These are phyloP conservation scores for Stichodactyla mertensii DNA, from an alignment of 64 coral and sea anemone species.

Conservation along the genomic window DNA sequence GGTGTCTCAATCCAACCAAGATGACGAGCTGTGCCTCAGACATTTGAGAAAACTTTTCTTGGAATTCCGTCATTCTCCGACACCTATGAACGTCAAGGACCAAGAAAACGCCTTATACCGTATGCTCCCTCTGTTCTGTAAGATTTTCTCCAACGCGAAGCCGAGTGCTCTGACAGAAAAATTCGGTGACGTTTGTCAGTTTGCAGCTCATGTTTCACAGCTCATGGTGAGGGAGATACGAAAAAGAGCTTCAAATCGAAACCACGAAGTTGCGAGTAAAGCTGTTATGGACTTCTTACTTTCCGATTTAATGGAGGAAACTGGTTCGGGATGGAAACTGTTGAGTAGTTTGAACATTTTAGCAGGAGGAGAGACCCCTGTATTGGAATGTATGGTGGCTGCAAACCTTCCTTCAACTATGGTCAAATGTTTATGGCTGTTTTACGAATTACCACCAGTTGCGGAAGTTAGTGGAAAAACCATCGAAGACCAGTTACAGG, in stretches of 20 bases:
- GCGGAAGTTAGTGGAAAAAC: constrained; percentile 18
- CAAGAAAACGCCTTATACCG: constrained; percentile 86
- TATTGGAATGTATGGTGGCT: constrained; percentile 96
- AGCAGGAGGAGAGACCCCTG: constrained; percentile 80
- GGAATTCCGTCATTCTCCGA: constrained; percentile 94
- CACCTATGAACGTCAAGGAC: constrained; percentile 83
- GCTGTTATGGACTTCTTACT: constrained; percentile 82
- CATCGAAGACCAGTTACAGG: constrained; percentile 40
- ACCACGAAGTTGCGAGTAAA: constrained; percentile 74
- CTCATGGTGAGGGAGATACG: constrained; percentile 94
- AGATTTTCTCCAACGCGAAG: constrained; percentile 79
- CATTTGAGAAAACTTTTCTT: constrained; percentile 96
- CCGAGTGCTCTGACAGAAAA: constrained; percentile 78
- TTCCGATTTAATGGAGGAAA: constrained; percentile 57
- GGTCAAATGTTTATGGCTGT: constrained; percentile 96
- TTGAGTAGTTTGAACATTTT: constrained; percentile 78
- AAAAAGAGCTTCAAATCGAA: constrained; percentile 64
- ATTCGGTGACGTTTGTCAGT: constrained; percentile 93
- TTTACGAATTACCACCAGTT: constrained; percentile 76
- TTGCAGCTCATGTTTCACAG: constrained; percentile 90
- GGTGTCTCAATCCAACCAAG: constrained; percentile 65
- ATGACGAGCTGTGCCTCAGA: constrained; percentile 78
- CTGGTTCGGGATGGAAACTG: constrained; percentile 86
- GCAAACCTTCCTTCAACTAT: constrained; percentile 86
- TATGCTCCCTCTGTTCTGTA: constrained; percentile 95